Percentiles rank a stretch among this genome's conserved stretches.
Evolutionary conservation across 2,888 invertebrate species (phyloP).

Genomic region (Cosmopolites sordidus): DNA sequence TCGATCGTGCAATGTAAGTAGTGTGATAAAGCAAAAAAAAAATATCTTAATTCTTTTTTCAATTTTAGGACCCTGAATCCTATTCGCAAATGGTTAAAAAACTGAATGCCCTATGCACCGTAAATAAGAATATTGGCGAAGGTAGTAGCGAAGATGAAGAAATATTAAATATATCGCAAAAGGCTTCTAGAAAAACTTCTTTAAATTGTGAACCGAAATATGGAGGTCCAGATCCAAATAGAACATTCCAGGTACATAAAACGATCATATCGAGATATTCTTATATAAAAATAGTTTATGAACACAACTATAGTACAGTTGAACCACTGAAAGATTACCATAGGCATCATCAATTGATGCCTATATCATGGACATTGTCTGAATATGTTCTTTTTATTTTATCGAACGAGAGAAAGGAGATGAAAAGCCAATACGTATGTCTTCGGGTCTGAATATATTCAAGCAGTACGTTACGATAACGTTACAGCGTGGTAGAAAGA

Average conservation of each 20-base stretch:
- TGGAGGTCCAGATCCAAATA: constrained; percentile 32
- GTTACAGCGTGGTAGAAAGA: no score
- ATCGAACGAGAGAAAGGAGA: no score
- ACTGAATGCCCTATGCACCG: constrained; percentile 41
- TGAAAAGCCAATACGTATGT: no score
- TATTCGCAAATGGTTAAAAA: constrained; percentile 42
- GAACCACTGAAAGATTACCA: no score
- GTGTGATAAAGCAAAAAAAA: not conserved
- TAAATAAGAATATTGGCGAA: constrained; percentile 39
- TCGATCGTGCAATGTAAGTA: constrained; percentile 43
- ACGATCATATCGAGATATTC: no score
- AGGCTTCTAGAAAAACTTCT: constrained; percentile 41
- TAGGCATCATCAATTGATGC: no score
- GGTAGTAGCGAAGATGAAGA: constrained; percentile 31
- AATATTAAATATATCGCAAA: constrained; percentile 33
- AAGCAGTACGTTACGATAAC: no score
- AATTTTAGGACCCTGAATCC: constrained; percentile 39
- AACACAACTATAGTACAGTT: no score
- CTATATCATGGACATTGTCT: no score
- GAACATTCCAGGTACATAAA: constrained; percentile 27
- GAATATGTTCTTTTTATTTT: no score
- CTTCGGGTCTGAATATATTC: no score
- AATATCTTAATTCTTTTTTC: constrained; percentile 3
- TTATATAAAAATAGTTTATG: no score
- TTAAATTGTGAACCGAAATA: constrained; percentile 41